These are phyloP conservation scores for Drosophila acutilabella DNA, from an alignment of 2,888 invertebrate species.

Conservation along the genomic window DNA sequence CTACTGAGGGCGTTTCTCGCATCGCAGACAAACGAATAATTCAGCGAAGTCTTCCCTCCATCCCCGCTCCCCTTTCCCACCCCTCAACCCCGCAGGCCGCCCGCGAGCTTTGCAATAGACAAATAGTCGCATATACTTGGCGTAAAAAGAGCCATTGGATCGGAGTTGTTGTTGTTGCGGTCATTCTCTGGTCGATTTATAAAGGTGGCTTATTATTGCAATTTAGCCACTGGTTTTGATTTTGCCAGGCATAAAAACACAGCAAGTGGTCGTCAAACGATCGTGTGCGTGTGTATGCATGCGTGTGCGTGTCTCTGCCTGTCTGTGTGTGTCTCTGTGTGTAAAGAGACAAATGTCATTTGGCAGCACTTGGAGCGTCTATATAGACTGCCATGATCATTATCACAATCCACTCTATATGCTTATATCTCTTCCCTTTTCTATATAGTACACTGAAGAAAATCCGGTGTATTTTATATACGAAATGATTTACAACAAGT, in stretches of 20 bases:
- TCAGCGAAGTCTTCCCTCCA: conserved; percentile 4
- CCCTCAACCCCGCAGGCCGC: conserved; percentile 13
- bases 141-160: conserved; percentile 39
- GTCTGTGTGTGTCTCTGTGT: conserved; percentile 20
- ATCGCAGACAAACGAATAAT: conserved; percentile 28
- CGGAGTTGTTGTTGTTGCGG: conserved; percentile 29
- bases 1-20: conserved; percentile 79
- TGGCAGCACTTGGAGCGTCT: conserved; percentile 82
- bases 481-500: no score
- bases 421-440: conserved; percentile 12
- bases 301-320: conserved; percentile 6
- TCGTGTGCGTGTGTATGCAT: conserved; percentile 12
- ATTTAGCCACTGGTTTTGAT: conserved; percentile 85
- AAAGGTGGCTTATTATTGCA: conserved; percentile 84
- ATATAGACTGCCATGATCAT: conserved; percentile 84
- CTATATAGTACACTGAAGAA: conserved; percentile 28
- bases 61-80: neutral
- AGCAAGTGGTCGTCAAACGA: conserved; percentile 62
- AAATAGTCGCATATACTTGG: conserved; percentile 57
- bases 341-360: conserved; percentile 80
- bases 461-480: no score
- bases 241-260: conserved; percentile 73
- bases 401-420: conserved; percentile 76
- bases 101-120: conserved; percentile 62
- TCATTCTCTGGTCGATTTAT: conserved; percentile 75